Evolutionary conservation across 1,140 invertebrate genomes (phyloP), one percentile per base, ranked within the genome.

Genomic region (Gryon sp.): DNA sequence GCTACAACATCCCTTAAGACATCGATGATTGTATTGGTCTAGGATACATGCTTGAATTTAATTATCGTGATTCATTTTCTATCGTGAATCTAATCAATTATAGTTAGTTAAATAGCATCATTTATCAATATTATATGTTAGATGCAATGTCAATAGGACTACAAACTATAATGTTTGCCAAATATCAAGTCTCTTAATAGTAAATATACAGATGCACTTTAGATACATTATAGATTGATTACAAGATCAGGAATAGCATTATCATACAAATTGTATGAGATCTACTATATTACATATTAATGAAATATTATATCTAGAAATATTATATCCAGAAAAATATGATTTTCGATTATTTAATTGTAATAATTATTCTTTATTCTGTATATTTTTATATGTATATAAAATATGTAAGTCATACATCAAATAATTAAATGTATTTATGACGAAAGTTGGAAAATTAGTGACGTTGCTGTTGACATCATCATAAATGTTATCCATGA

Each of bases 1-100:
- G 11, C 4, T 18, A 30, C 11, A 14, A 30, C 11, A 14, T 45
- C 16, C 14, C 11, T 26, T 41, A 41, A 43, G 36, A 43, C 6
- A 4, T 8, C 26, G 45, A 0, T 8, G 12, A 48, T 15, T 6
- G 26, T 2, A 24, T 52, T 4, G 34, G 16, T 0, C n/a, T n/a
- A 9, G 9, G 12, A 50, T 32, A 32, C 16, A 34, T 32, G 15
- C 26, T 40, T 40, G 4, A 11, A 26, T 40, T 55, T 18, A 28
- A 55, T 55, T 55, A 38, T 12, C 5, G 16, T 2, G 5, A 6
- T 8, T 2, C 26, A 5, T 46, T 41, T 41, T 41, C 12, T 46
- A 41, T 45, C 18, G 38, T 41, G 4, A n/a, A 26, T 14, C 19
- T 7, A 41, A 59, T 59, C 26, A 46, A 59, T 59, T 34, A 45